Evolutionary conservation across 2,888 invertebrate species (phyloP).

Genomic region (Saturnia pavonia): DNA sequence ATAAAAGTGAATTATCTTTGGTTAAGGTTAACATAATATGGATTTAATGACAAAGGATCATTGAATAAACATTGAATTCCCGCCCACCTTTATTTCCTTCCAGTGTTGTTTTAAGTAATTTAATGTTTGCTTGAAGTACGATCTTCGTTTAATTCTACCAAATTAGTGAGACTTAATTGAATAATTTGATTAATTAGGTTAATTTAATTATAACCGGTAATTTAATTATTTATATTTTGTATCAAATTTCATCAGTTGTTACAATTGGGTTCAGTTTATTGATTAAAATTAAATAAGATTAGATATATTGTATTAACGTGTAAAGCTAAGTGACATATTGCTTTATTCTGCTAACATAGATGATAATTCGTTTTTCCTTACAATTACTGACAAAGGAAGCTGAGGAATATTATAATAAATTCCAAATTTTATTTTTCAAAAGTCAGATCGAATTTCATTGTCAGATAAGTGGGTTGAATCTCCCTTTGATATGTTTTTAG

Average conservation of each 20-base stretch:
- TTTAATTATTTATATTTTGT: background rate
- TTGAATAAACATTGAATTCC: background rate
- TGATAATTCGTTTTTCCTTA: too few species aligned
- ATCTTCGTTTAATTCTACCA: slow-evolving; percentile 2
- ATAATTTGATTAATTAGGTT: background rate
- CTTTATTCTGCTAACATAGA: too few species aligned
- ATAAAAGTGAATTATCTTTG: background rate
- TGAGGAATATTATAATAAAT: too few species aligned
- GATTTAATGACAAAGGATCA: background rate
- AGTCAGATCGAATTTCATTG: background rate
- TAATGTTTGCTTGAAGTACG: background rate
- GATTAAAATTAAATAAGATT: too few species aligned
- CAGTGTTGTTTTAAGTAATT: background rate
- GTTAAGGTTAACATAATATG: background rate
- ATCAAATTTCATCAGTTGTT: background rate
- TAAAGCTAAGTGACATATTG: too few species aligned
- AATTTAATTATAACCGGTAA: background rate
- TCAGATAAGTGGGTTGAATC: slow-evolving; percentile 1
- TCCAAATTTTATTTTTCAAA: background rate
- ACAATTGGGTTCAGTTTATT: too few species aligned
- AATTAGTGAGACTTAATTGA: slow-evolving; percentile 7
- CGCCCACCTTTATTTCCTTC: background rate
- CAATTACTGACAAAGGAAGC: too few species aligned
- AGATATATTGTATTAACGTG: too few species aligned
- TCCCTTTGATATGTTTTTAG: background rate